phyloP scores from a whole-genome alignment of 2,113 vertebrate genomes.

The Syngnathus typhle region DNA sequence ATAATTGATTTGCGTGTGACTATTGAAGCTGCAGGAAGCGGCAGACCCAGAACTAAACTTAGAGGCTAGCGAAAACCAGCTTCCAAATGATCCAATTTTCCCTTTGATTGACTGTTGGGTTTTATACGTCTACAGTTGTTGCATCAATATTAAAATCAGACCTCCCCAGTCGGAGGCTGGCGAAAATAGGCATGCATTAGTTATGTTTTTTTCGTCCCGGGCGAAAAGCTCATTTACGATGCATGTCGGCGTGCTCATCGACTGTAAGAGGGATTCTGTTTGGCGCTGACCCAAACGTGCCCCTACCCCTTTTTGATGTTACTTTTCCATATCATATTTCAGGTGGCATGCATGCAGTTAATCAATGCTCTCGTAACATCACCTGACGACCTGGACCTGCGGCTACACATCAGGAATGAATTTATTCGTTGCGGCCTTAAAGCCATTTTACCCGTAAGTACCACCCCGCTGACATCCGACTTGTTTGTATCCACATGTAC shows the following conservation, averaged over 20 bases:
- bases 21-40: constrained; percentile 25
- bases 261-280: constrained; percentile 35
- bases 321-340: constrained; percentile 55
- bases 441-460: constrained; percentile 91
- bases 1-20: constrained; percentile 62
- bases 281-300: not conserved
- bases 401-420: constrained; percentile 98
- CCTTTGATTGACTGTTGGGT: constrained; percentile 58
- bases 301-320: constrained; percentile 20
- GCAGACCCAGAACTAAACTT: constrained; percentile 43
- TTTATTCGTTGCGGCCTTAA: constrained; percentile 97
- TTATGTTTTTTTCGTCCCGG: constrained; percentile 58
- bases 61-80: constrained; percentile 33
- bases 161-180: constrained; percentile 47
- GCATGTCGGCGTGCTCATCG: constrained; percentile 47
- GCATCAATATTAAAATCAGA: constrained; percentile 66
- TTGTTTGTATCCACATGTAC: too few relatives aligned
- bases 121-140: constrained; percentile 51
- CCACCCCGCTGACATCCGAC: not conserved
- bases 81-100: constrained; percentile 52
- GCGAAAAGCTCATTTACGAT: constrained; percentile 57
- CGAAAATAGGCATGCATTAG: constrained; percentile 67
- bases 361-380: constrained; percentile 98
- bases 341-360: constrained; percentile 99
- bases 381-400: constrained; percentile 96